Evolutionary conservation across 2,797 vertebrate genomes (phyloP), one percentile per base, ranked within the genome.

Genomic region (Sparidentex hasta): DNA sequence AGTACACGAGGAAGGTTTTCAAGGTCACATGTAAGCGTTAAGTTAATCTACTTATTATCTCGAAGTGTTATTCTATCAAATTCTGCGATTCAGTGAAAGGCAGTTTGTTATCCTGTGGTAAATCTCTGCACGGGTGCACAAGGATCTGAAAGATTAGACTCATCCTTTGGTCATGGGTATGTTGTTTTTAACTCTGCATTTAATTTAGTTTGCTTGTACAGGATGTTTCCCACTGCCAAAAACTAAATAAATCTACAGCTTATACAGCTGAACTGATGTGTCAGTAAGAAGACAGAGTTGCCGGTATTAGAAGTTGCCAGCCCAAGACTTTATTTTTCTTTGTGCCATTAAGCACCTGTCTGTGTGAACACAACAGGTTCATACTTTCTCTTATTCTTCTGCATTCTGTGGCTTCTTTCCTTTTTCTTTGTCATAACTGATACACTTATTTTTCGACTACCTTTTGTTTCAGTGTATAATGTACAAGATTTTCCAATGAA

Each of bases 21-120:
- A 85, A 81, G 71, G 81, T 86, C 38, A 70, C 41, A 7, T 59
- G 62, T 44, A 50, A 66, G 51, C 29, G 56, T 74, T 65, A 73
- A 59, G 46, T 72, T 52, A 33, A 81, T 65, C n/a, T 50, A 29
- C 16, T 48, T 65, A 61, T 54, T 14, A 25, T 41, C 6, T 12
- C 29, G 57, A 18, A 70, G 25, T 1, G 18, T 13, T 50, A 61
- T 57, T 43, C 17, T 21, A n/a, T 59, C 11, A n/a, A 38, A 71
- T n/a, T n/a, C 18, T 50, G 11, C 47, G 4, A 65, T 57, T 2
- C 33, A 25, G 1, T 65, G n/a, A 47, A 27, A 33, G 33, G 20
- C 17, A 17, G 33, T 54, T 67, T 70, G 48, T 64, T 23, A 18
- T 61, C 3, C 38, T 25, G 20, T 17, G 4, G 43, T 48, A 18